phyloP scores from a whole-genome alignment of 2,888 invertebrate species.

The Athripsodes cinereus region DNA sequence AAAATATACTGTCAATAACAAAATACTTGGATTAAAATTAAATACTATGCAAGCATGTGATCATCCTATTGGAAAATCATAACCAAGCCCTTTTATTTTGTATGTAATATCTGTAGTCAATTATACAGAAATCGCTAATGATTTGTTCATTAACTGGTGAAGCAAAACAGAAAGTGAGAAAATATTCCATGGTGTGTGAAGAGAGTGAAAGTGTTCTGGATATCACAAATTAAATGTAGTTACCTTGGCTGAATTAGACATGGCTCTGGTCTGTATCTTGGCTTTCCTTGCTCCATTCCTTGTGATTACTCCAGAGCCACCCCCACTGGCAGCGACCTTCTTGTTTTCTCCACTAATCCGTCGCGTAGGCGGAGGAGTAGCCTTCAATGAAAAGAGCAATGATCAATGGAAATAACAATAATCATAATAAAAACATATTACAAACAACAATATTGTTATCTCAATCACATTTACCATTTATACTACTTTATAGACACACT shows the following conservation, averaged over 20 bases:
- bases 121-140: too few species aligned
- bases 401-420: not conserved
- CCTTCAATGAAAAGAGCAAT: slow-evolving; percentile 29
- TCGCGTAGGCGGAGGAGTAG: slow-evolving; percentile 36
- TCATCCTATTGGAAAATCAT: too few species aligned
- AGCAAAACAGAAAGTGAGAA: slow-evolving; percentile 5
- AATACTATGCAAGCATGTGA: too few species aligned
- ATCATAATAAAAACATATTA: too few species aligned
- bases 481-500: not conserved
- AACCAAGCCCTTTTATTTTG: too few species aligned
- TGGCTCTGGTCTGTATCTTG: slow-evolving; percentile 59
- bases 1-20: too few species aligned
- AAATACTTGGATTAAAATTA: too few species aligned
- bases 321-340: slow-evolving; percentile 35
- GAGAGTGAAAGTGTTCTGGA: not conserved
- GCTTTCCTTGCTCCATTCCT: slow-evolving; percentile 57
- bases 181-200: not conserved
- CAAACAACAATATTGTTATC: not conserved
- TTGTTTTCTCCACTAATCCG: slow-evolving; percentile 35
- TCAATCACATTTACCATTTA: not conserved
- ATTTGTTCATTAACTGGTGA: slow-evolving; percentile 7
- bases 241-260: slow-evolving; percentile 49
- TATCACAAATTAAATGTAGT: not conserved
- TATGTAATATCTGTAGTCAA: too few species aligned
- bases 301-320: slow-evolving; percentile 43